Base-by-base conservation (phyloP, 1,140 invertebrate genomes). In the Drosophila kikkawai region DNA sequence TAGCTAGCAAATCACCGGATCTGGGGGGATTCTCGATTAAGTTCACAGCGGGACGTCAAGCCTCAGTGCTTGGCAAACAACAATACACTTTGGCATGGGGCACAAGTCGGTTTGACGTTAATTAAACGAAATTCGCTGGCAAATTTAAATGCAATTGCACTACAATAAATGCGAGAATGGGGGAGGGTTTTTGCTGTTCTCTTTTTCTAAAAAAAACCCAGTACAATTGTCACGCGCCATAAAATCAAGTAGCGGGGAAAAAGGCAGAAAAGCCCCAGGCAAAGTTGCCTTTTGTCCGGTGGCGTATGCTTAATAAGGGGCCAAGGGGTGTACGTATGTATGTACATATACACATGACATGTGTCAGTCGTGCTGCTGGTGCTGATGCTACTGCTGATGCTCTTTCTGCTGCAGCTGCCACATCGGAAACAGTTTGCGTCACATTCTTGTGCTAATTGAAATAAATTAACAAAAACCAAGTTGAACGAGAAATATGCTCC, bases 201-300 rank as follows among this genome's bases (percentile, higher is more conserved):
- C 19, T 56, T 36, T 55, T 53, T 55, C 2, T 6, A 5, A 34
- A n/a, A 64, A 7, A 32, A 58, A 12, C 17, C 42, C 45, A 67
- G 78, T 53, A 88, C 85, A 90, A 90, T 90, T 90, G 85, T 90
- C 85, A 90, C 85, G 85, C 81, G 85, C 85, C 85, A 90, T 90
- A 79, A 88, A 90, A 90, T 80, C 75, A 88, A 83, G 84, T 73
- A 45, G 37, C 51, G 66, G 68, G 68, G 44, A 76, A 67, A 60
- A 63, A 58, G 32, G 66, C 45, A 76, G 45, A 70, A 76, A 56
- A 50, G 39, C 51, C 51, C 42, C 32, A 57, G 64, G 29, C 37
- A 59, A 78, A 60, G 58, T 63, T 41, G 45, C 48, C 59, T 69
- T 69, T 77, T 76, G 74, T 70, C 55, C 65, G 55, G 67, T 73